Evolutionary conservation across 1,140 invertebrate species (phyloP).

Genomic region (Pteromalus puparum): DNA sequence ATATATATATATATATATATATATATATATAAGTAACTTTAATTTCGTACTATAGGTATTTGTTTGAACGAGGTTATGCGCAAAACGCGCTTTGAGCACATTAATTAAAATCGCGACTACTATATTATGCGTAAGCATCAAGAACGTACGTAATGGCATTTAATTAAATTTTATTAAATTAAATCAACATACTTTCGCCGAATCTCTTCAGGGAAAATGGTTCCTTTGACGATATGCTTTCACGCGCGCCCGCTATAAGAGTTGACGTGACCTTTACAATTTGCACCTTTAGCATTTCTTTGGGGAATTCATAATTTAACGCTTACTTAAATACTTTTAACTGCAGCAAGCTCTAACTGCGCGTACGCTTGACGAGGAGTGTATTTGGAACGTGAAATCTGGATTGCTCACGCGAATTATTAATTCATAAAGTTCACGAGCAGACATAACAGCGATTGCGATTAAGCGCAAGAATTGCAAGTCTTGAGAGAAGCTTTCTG

Average conservation of each 20-base stretch:
- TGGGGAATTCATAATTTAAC: background rate
- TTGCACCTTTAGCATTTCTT: background rate
- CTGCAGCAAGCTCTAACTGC: background rate
- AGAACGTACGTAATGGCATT: background rate
- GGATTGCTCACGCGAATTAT: background rate
- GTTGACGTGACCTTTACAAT: background rate
- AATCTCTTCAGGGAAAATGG: background rate
- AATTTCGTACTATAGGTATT: too few relatives aligned
- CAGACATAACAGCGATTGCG: too few relatives aligned
- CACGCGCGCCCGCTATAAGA: background rate
- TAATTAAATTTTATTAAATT: background rate
- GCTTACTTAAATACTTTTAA: background rate
- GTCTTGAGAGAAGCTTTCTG: too few relatives aligned
- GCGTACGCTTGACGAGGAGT: background rate
- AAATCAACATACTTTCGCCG: background rate
- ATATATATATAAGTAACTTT: too few relatives aligned
- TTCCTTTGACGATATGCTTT: background rate
- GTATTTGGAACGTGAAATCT: background rate
- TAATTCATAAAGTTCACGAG: background rate
- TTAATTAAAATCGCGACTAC: background rate
- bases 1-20: too few relatives aligned
- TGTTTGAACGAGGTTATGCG: background rate
- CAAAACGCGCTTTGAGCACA: background rate
- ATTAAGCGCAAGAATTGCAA: too few relatives aligned
- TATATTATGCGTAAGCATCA: background rate